These are phyloP conservation scores for Parus major DNA, from an alignment of 2,113 vertebrate species.

Conservation along the genomic window DNA sequence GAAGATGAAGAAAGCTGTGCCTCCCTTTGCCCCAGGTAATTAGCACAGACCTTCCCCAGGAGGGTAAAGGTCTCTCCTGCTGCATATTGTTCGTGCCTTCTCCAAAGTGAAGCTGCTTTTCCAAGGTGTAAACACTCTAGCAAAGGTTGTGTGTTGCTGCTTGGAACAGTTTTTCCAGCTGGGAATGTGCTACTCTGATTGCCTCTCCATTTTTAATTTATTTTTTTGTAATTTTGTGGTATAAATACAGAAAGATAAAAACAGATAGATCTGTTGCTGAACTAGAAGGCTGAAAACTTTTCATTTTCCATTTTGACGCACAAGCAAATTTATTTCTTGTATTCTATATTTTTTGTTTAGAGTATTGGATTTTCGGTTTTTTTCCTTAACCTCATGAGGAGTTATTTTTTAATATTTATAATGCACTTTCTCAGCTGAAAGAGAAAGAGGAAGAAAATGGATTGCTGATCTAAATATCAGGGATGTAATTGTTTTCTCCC, in stretches of 20 bases:
- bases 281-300: background rate
- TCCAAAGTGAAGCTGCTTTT: background rate
- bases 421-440: background rate
- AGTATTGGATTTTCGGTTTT: background rate
- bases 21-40: background rate
- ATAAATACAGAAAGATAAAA: background rate
- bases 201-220: background rate
- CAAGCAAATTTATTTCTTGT: background rate
- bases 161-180: background rate
- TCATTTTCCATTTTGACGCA: background rate
- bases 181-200: background rate
- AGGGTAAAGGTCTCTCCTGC: background rate
- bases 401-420: background rate
- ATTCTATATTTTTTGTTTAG: background rate
- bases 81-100: accelerated
- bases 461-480: background rate
- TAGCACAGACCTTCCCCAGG: background rate
- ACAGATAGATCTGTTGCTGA: background rate
- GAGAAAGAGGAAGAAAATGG: background rate
- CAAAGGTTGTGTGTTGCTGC: background rate
- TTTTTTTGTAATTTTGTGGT: background rate
- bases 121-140: background rate
- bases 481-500: background rate
- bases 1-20: background rate
- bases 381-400: background rate